Conservation (phyloP, 2,888 invertebrate genomes). For the Chymomyza caudatula region DNA sequence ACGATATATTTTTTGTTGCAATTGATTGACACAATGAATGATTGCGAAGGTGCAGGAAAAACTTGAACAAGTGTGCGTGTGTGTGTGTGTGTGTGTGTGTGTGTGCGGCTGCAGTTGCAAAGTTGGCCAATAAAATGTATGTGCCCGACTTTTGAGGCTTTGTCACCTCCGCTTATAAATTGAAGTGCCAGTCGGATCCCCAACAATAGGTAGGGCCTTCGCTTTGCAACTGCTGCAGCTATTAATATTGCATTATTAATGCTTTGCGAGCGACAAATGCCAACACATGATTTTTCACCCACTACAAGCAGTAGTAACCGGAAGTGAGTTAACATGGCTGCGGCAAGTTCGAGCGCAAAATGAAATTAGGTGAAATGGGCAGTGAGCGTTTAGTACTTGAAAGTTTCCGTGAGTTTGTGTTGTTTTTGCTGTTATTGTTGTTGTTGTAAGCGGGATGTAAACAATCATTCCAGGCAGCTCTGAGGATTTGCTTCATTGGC, state of each 20-base stretch:
- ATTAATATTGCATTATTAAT: neutral
- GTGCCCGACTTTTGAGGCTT: constrained; percentile 7
- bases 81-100: neutral
- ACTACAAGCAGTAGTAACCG: neutral
- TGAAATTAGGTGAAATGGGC: constrained; percentile 20
- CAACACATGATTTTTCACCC: neutral
- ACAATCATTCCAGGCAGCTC: constrained; percentile 30
- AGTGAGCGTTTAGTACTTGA: constrained; percentile 3
- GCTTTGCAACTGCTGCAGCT: neutral
- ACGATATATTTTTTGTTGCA: neutral
- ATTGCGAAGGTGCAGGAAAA: constrained; percentile 35
- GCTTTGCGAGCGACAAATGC: neutral
- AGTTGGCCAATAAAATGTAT: constrained; percentile 6
- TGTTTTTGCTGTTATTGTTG: constrained; percentile 8
- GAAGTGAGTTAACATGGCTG: neutral
- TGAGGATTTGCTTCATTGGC: neutral
- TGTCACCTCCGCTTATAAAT: constrained; percentile 1
- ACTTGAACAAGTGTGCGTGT: neutral
- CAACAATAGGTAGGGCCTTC: neutral
- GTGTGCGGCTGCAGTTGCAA: neutral
- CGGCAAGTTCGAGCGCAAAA: neutral
- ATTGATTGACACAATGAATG: constrained; percentile 66
- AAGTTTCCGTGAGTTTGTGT: neutral
- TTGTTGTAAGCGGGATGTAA: constrained; percentile 37
- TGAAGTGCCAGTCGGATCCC: neutral